Percentiles rank a stretch among this genome's conserved stretches.
These are phyloP conservation scores for Dynastes hyllus DNA, from an alignment of 2,888 invertebrate species.

Conservation along the genomic window DNA sequence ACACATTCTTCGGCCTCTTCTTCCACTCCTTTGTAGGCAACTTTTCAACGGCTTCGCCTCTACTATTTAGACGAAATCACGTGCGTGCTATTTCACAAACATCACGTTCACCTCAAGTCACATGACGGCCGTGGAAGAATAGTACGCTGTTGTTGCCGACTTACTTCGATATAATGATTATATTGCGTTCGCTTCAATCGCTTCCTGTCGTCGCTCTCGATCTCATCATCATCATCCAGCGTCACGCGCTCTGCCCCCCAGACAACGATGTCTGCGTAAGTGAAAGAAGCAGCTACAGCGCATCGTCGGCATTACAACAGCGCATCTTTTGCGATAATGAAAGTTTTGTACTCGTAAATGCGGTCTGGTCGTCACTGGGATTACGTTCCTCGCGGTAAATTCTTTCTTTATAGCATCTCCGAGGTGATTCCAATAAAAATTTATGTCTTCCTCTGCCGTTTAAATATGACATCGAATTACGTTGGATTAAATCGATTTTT, in stretches of 20 bases:
- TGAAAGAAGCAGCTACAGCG: slow-evolving; percentile 8
- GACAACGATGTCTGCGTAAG: neutral
- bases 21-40: neutral
- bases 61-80: neutral
- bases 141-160: neutral
- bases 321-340: too few species aligned
- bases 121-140: slow-evolving; percentile 24
- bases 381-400: neutral
- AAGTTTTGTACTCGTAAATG: slow-evolving; percentile 9
- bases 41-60: slow-evolving; percentile 2
- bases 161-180: neutral
- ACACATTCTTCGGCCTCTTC: neutral
- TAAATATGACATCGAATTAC: too few species aligned
- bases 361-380: neutral
- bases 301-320: neutral
- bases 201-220: slow-evolving; percentile 22
- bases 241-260: neutral
- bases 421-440: too few species aligned
- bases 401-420: too few species aligned
- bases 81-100: slow-evolving; percentile 27
- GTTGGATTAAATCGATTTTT: too few species aligned
- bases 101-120: slow-evolving; percentile 19
- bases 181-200: slow-evolving; percentile 5
- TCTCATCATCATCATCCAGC: slow-evolving; percentile 11
- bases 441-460: too few species aligned